phyloP scores from a whole-genome alignment of 2,888 invertebrate genomes.

The Stratiomys singularior region DNA sequence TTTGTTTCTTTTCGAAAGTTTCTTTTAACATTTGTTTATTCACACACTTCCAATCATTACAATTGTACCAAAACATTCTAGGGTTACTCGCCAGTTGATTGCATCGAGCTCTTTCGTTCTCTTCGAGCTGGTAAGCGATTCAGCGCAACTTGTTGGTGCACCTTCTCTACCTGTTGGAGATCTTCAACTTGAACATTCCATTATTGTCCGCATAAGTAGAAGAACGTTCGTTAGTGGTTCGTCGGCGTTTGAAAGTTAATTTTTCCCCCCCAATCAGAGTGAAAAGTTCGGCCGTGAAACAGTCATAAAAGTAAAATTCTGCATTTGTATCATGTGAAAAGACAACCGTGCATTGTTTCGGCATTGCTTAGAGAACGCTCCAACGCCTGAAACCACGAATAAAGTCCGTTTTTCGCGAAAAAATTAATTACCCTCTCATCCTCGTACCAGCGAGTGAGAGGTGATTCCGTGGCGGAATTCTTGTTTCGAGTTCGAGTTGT shows the following conservation, averaged over 20 bases:
- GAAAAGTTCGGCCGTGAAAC: background rate
- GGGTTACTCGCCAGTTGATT: background rate
- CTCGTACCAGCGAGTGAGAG: background rate
- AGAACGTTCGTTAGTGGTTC: constrained; percentile 6
- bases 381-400: background rate
- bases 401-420: background rate
- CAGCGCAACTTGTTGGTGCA: background rate
- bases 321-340: background rate
- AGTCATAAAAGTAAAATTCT: background rate
- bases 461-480: constrained; percentile 41
- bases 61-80: constrained; percentile 15
- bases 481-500: background rate
- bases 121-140: background rate
- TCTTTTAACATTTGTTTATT: background rate
- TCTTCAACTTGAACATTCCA: constrained; percentile 25
- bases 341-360: background rate
- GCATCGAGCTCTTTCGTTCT: constrained; percentile 38
- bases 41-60: background rate
- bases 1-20: no score
- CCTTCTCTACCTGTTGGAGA: constrained; percentile 26
- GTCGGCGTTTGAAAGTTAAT: background rate
- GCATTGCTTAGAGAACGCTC: background rate
- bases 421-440: background rate
- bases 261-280: background rate
- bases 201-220: constrained; percentile 33